A percentile compares a stretch with the other conserved stretches of the same genome.
Evolutionary conservation across 2,113 vertebrate species (phyloP).

Genomic region (Ptilonorhynchus violaceus): DNA sequence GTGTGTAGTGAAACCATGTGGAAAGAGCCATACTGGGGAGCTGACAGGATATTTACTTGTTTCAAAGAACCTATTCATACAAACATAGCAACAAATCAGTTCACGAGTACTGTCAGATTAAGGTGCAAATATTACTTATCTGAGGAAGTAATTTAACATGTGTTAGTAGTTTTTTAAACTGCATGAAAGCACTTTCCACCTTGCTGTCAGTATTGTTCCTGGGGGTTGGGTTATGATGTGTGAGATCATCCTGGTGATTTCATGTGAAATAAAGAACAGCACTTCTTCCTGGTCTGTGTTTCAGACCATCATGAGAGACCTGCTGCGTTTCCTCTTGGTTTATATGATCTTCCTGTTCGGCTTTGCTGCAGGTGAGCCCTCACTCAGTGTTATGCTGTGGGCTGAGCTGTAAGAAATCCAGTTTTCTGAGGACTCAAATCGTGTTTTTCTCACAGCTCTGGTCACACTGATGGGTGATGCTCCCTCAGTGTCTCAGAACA

Average conservation of each 20-base stretch:
- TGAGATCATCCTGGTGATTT: neutral
- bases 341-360: constrained; percentile 93
- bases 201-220: neutral
- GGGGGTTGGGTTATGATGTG: neutral
- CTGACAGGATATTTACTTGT: neutral
- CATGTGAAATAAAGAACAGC: neutral
- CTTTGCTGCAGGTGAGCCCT: constrained; percentile 87
- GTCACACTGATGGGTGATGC: constrained; percentile 81
- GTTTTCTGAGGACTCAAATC: neutral
- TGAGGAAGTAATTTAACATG: neutral
- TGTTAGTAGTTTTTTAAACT: neutral
- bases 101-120: neutral
- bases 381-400: neutral
- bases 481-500: neutral
- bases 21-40: neutral
- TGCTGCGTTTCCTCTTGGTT: constrained; percentile 89
- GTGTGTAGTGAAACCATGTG: neutral
- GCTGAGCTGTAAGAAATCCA: neutral
- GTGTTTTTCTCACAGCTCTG: constrained; percentile 72
- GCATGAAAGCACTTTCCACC: neutral
- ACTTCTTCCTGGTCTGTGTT: constrained; percentile 7
- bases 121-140: neutral
- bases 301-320: constrained; percentile 91
- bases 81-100: neutral
- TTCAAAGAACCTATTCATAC: neutral